phyloP scores from a whole-genome alignment of 2,888 invertebrate genomes.

The Piscicola geometra region DNA sequence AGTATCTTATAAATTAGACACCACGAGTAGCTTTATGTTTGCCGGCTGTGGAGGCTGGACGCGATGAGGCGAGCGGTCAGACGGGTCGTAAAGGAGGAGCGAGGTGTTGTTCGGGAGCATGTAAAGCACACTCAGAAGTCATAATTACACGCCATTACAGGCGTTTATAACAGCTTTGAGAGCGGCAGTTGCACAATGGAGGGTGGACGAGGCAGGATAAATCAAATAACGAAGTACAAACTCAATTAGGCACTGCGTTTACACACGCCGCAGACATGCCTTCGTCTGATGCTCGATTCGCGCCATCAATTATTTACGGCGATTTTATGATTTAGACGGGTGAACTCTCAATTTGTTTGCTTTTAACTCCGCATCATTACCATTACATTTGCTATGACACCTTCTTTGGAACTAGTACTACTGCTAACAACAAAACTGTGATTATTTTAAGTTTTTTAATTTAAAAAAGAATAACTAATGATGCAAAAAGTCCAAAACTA shows the following conservation, averaged over 20 bases:
- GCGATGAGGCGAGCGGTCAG: not conserved
- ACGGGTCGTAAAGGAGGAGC: constrained; percentile 9
- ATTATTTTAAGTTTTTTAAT: too few relatives aligned
- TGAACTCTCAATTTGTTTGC: constrained; percentile 2
- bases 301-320: constrained; percentile 1
- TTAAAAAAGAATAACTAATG: too few relatives aligned
- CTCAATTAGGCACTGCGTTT: not conserved
- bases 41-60: not conserved
- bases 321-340: constrained; percentile 8
- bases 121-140: not conserved
- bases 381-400: not conserved
- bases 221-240: constrained; percentile 15
- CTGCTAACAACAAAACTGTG: too few relatives aligned
- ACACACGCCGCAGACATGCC: constrained; percentile 1
- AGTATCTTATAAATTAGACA: constrained; percentile 11
- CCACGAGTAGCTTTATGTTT: not conserved
- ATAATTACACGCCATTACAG: constrained; percentile 12
- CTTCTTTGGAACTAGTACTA: too few relatives aligned
- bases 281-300: not conserved
- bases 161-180: constrained; percentile 14
- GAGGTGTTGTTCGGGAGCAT: constrained; percentile 4
- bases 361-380: constrained; percentile 5
- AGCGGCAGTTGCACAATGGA: constrained; percentile 7
- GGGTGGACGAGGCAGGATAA: constrained; percentile 2
- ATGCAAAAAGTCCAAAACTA: too few relatives aligned